phyloP scores from a whole-genome alignment of 2,113 vertebrate species.

The Pampusana beccarii region DNA sequence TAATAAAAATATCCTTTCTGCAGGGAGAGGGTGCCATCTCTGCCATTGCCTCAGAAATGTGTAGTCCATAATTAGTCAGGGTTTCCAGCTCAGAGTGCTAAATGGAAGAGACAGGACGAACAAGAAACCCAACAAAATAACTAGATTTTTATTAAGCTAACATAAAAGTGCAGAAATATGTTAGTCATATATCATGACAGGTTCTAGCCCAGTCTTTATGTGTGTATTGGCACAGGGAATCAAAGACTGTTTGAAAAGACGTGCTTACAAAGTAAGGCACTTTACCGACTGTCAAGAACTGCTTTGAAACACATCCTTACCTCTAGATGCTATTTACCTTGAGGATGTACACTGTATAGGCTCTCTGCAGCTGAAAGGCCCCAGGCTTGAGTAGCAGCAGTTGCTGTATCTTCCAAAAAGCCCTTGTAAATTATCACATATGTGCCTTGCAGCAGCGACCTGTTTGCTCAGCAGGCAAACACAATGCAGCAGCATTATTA shows the following conservation, averaged over 20 bases:
- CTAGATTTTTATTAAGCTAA: conserved; percentile 10
- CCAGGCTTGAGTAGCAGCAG: conserved; percentile 68
- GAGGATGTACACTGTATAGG: conserved; percentile 74
- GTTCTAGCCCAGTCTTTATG: background rate
- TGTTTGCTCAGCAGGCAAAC: conserved; percentile 73
- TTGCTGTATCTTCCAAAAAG: conserved; percentile 65
- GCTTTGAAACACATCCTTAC: conserved; percentile 63
- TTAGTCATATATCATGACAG: background rate
- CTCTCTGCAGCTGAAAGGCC: conserved; percentile 75
- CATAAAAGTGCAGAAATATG: background rate
- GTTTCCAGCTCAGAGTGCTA: background rate
- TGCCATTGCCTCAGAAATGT: conserved; percentile 3
- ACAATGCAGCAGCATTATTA: conserved; percentile 80
- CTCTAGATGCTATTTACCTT: conserved; percentile 77
- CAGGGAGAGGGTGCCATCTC: conserved; percentile 22
- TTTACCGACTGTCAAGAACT: conserved; percentile 2
- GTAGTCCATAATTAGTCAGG: background rate
- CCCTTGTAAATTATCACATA: conserved; percentile 74
- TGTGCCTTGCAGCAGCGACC: conserved; percentile 74
- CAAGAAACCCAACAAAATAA: conserved; percentile 17
- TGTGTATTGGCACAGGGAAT: conserved; percentile 3
- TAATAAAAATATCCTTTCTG: conserved; percentile 30
- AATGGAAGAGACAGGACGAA: background rate
- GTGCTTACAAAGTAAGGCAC: conserved; percentile 35
- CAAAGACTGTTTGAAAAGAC: conserved; percentile 43